Evolutionary conservation across 2,888 invertebrate genomes (phyloP), one percentile per base, ranked within the genome.

Genomic region (Pimpla rufipes): DNA sequence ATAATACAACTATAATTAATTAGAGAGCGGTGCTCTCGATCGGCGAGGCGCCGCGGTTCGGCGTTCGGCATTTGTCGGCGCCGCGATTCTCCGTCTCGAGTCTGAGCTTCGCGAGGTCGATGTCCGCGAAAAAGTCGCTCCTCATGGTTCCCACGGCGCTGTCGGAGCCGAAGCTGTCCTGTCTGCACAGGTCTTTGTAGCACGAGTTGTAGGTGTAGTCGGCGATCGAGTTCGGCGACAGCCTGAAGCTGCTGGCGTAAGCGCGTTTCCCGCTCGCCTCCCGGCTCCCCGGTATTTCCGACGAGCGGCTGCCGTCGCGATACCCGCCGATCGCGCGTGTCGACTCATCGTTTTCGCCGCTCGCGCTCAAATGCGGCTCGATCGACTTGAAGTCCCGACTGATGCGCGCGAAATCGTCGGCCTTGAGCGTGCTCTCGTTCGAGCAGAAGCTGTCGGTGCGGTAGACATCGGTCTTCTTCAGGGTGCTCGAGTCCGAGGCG

Each of bases 71-170:
- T 23, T 89, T 89, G 50, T 92, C 92, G 35, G 89, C 89, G 74
- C 90, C 92, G 18, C 90, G 88, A 6, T 88, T 88, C 66, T 84
- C 88, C 73, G 85, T 88, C 21, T 88, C 90, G 42, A 92, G 91
- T 70, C 91, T 86, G 29, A 93, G 85, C 64, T 90, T 92, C 59
- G 88, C 89, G 21, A 93, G 90, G 85, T 93, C 93, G 42, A 93
- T 87, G 35, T 93, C 93, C 10, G 92, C 90, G 59, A 93, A 93
- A 67, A 93, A 93, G 71, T 93, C 93, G 79, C 93, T 93, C 64
- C 90, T 92, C 93, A 93, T 93, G 0, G 93, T 93, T 16, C 93
- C 93, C 1, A 93, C 91, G 0, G 93, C 93, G 55, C 93, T 93
- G 68, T 93, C 93, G 0, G 91, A 89, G 29, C 91, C 91, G 40